Conservation (phyloP, 2,113 vertebrate genomes). For the Gobio gobio region DNA sequence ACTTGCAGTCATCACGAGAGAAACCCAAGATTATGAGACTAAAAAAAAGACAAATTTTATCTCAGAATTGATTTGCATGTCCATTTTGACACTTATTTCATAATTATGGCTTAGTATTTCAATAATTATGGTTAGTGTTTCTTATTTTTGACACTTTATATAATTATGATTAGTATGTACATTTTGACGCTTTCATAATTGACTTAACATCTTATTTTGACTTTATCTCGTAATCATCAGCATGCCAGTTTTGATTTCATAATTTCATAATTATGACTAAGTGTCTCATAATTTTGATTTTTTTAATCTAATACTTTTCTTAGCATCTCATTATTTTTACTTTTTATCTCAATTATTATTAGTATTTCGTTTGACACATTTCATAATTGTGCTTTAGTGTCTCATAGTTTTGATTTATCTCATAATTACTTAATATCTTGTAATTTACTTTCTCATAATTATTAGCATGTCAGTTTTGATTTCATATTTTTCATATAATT, state of each 20-base stretch:
- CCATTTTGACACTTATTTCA: not conserved
- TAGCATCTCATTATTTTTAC: not conserved
- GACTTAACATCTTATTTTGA: too few relatives aligned
- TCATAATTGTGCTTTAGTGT: not conserved
- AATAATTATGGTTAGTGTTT: not conserved
- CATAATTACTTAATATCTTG: too few relatives aligned
- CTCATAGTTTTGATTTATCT: too few relatives aligned
- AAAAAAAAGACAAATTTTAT: too few relatives aligned
- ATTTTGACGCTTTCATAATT: not conserved
- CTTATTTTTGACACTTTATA: too few relatives aligned
- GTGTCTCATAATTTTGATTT: not conserved
- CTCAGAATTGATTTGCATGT: too few relatives aligned
- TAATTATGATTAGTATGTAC: too few relatives aligned
- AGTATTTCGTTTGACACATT: too few relatives aligned
- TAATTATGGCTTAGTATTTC: not conserved
- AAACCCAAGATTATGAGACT: not conserved
- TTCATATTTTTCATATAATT: too few relatives aligned
- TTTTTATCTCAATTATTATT: not conserved
- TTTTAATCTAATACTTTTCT: too few relatives aligned
- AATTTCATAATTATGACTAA: not conserved
- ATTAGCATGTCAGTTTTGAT: too few relatives aligned
- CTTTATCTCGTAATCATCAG: not conserved
- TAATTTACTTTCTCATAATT: too few relatives aligned
- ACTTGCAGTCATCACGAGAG: not conserved
- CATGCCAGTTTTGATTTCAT: not conserved